Evolutionary conservation across 2,888 invertebrate species (phyloP), one percentile per base, ranked within the genome.

Genomic region (Tromatobia lineatoria): DNA sequence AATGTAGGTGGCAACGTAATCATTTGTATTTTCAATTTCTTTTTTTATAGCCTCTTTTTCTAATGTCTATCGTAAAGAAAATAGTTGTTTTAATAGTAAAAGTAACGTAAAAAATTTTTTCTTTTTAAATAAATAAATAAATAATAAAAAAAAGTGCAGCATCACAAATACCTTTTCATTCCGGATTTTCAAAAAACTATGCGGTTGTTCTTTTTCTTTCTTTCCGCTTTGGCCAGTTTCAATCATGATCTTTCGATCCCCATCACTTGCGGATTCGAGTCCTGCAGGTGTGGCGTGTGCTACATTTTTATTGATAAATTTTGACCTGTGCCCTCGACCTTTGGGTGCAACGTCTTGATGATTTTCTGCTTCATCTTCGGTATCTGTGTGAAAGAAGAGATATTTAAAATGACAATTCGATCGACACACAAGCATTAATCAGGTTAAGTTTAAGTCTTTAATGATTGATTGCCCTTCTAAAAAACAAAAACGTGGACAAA

Each of bases 291-390:
- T 66, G 1, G 45, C 66, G 45, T 66, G 66, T 13, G 66, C 45
- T 45, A 66, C 45, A 13, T 66, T 45, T 13, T 45, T 66, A 45
- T 23, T 45, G 20, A 66, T 47, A 66, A 47, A 66, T 15, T 66
- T 66, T 47, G 20, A 23, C 15, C 66, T 23, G 47, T 23, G 7
- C 15, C 66, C 45, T 42, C 66, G 23, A 45, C 66, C 45, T 66
- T 66, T n/a, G n/a, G n/a, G 45, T 42, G 66, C 45, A 25, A 45
- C 15, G 11, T 45, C 47, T 2, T 66, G 42, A 23, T 66, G 18
- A 66, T 3, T 15, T 15, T 66, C 7, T 45, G 45, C 66, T 66
- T n/a, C 61, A 18, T 13, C 34, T 61, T 61, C 34, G 38, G 61
- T 61, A 34, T 61, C 61, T 61, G 18, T n/a, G 38, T 61, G 61